A percentile compares a stretch with the other conserved stretches of the same genome.
Evolutionary conservation across 2,797 vertebrate genomes (phyloP).

Genomic region (Anabacerthia variegaticeps): DNA sequence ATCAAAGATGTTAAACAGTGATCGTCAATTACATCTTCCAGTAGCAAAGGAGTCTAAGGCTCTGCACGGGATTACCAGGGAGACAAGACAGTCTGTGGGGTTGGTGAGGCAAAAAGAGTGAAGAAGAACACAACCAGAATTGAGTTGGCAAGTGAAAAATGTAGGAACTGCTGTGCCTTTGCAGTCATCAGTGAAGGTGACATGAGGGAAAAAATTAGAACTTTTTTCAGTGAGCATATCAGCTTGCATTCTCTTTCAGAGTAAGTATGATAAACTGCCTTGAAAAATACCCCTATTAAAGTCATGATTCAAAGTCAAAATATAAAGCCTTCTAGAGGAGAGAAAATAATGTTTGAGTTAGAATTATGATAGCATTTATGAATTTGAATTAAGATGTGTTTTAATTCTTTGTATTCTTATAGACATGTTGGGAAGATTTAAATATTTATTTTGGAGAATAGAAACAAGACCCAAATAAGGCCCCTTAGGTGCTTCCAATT

Average conservation of each 20-base stretch:
- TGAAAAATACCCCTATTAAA: background rate
- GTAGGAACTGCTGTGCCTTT: background rate
- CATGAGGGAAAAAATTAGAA: background rate
- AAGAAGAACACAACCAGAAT: background rate
- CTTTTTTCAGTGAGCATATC: background rate
- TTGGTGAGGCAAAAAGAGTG: background rate
- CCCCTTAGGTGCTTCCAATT: background rate
- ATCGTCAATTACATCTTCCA: background rate
- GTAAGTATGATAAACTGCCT: background rate
- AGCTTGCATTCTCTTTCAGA: background rate
- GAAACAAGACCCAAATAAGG: background rate
- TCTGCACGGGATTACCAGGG: background rate
- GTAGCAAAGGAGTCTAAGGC: background rate
- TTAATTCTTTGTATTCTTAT: background rate
- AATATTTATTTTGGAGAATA: background rate
- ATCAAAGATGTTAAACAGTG: background rate
- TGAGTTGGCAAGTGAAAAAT: background rate
- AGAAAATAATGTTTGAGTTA: background rate
- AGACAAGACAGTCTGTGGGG: background rate
- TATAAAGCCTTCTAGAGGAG: background rate
- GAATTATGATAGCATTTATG: background rate
- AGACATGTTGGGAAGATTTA: background rate
- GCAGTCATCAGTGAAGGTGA: background rate
- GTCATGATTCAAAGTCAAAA: background rate
- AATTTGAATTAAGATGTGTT: background rate